A percentile compares a stretch with the other conserved stretches of the same genome.
phyloP scores from a whole-genome alignment of 2,797 vertebrate species.

The Synaphobranchus kaupii region DNA sequence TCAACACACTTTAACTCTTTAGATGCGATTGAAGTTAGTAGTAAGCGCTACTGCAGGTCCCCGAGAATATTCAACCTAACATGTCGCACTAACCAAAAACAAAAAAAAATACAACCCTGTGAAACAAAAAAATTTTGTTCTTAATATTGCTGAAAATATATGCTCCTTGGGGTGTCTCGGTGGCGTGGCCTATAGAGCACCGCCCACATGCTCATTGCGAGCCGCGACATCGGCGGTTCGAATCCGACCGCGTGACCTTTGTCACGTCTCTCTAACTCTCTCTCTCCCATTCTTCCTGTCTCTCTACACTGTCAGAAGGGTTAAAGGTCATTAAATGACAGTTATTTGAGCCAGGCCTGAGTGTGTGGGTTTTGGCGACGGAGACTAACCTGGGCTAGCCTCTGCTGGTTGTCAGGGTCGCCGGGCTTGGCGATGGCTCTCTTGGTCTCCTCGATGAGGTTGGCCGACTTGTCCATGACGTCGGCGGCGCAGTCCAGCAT shows the following conservation, averaged over 20 bases:
- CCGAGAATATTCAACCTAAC: neutral
- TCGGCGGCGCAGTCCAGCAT: constrained; percentile 88
- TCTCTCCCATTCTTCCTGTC: too few relatives aligned
- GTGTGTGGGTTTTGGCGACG: neutral
- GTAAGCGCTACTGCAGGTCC: neutral
- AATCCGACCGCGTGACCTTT: too few relatives aligned
- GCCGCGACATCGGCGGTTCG: too few relatives aligned
- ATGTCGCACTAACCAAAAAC: neutral
- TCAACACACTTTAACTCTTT: neutral
- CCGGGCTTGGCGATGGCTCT: constrained; percentile 88
- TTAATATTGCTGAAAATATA: neutral
- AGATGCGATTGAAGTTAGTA: neutral
- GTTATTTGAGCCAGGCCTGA: neutral
- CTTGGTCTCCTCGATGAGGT: constrained; percentile 93
- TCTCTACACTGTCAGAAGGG: too few relatives aligned
- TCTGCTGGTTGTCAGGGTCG: constrained; percentile 91
- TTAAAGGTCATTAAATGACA: neutral
- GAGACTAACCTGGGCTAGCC: constrained; percentile 85
- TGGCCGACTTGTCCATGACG: constrained; percentile 93
- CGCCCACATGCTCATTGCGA: too few relatives aligned
- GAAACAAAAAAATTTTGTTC: too few relatives aligned
- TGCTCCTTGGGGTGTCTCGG: too few relatives aligned
- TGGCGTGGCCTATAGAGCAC: too few relatives aligned
- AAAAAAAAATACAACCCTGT: neutral
- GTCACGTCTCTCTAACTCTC: too few relatives aligned